Percentiles rank a stretch among this genome's conserved stretches.
Evolutionary conservation across 1,140 invertebrate species (phyloP).

Genomic region (Bombus confusus): DNA sequence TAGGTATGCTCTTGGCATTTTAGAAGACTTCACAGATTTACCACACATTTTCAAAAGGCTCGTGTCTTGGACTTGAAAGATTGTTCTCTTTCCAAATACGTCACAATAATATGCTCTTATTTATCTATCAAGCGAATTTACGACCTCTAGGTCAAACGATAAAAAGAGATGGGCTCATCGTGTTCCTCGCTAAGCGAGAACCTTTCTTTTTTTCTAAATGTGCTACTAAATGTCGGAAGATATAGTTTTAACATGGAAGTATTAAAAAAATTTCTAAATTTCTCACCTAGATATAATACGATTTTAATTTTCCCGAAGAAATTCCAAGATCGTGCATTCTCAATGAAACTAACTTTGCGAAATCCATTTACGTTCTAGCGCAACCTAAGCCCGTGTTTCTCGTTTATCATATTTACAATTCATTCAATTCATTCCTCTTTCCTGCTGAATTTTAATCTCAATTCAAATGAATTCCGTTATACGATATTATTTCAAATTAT

Average conservation of each 20-base stretch:
- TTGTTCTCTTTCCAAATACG: no score
- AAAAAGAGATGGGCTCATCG: no score
- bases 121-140: no score
- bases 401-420: constrained; percentile 8
- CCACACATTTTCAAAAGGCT: background rate
- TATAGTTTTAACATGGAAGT: no score
- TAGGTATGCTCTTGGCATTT: no score
- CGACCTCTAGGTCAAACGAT: no score
- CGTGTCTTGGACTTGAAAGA: no score
- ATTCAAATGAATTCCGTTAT: constrained; percentile 9
- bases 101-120: no score
- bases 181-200: no score
- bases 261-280: background rate
- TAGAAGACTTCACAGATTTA: no score
- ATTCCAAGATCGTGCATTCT: background rate
- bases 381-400: background rate
- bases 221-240: no score
- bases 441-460: constrained; percentile 7
- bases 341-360: background rate
- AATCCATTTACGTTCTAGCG: background rate
- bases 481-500: constrained; percentile 19
- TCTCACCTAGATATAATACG: background rate
- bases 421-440: background rate
- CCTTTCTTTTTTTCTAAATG: no score
- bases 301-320: background rate